Percentiles rank a stretch among this genome's conserved stretches.
These are phyloP conservation scores for Acrocera orbiculus DNA, from an alignment of 2,888 invertebrate species.

Conservation along the genomic window DNA sequence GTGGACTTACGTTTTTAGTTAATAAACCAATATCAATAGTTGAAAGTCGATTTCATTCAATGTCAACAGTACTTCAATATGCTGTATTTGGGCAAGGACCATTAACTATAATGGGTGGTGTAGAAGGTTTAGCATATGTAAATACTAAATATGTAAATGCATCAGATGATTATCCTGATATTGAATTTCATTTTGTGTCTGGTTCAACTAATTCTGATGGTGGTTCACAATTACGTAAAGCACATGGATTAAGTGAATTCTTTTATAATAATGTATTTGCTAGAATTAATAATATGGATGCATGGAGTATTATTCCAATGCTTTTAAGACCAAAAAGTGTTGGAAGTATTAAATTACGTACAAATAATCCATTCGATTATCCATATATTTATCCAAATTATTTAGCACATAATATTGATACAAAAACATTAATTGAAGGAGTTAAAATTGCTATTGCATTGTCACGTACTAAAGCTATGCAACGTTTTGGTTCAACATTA, in stretches of 20 bases:
- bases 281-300: conserved; percentile 57
- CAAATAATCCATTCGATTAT: conserved; percentile 69
- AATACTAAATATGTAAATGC: conserved; percentile 71
- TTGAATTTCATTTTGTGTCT: conserved; percentile 76
- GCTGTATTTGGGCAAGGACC: conserved; percentile 70
- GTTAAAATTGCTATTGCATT: conserved; percentile 67
- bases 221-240: conserved; percentile 61
- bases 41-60: conserved; percentile 58
- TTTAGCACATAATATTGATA: conserved; percentile 60
- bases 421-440: conserved; percentile 65
- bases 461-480: conserved; percentile 62
- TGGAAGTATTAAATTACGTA: conserved; percentile 65
- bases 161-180: conserved; percentile 69
- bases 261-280: conserved; percentile 60
- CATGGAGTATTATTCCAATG: conserved; percentile 73
- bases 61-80: conserved; percentile 65
- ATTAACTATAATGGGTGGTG: conserved; percentile 71
- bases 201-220: conserved; percentile 77
- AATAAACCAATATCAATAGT: conserved; percentile 64
- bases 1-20: conserved; percentile 67
- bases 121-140: conserved; percentile 77
- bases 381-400: conserved; percentile 89
- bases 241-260: conserved; percentile 54
- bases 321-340: conserved; percentile 65
- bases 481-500: conserved; percentile 50